Evolutionary conservation across 1,140 invertebrate species (phyloP).

Genomic region (Drosophila burlai): DNA sequence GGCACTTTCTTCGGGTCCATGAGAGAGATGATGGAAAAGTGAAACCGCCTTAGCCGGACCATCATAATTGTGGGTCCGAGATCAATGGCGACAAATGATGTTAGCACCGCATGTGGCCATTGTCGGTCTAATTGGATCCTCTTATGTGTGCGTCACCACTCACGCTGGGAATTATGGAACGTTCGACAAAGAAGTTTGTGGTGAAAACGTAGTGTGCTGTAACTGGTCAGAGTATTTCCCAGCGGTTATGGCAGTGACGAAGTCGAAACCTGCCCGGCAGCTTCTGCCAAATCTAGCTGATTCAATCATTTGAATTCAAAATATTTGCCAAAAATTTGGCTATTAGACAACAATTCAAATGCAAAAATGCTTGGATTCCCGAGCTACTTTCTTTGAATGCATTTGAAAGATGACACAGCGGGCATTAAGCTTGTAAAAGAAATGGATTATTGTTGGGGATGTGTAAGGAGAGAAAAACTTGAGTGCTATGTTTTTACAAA

Average conservation of each 20-base stretch:
- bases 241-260: constrained; percentile 15
- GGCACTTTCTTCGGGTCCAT: constrained; percentile 13
- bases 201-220: constrained; percentile 19
- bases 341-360: constrained; percentile 24
- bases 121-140: constrained; percentile 34
- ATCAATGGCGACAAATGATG: constrained; percentile 15
- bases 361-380: constrained; percentile 2
- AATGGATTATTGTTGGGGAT: not conserved
- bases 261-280: constrained; percentile 22
- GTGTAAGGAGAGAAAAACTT: not conserved
- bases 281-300: constrained; percentile 11
- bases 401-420: constrained; percentile 3
- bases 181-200: constrained; percentile 29
- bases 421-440: not conserved
- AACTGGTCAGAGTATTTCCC: constrained; percentile 37
- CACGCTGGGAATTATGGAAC: constrained; percentile 31
- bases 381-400: constrained; percentile 24
- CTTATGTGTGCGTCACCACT: constrained; percentile 27
- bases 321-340: constrained; percentile 13
- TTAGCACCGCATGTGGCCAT: constrained; percentile 22
- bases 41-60: constrained; percentile 16
- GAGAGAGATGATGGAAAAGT: constrained; percentile 31
- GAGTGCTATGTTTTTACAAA: no score
- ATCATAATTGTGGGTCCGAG: constrained; percentile 25
- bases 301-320: constrained; percentile 3